These are phyloP conservation scores for Flexamia atlantica DNA, from an alignment of 2,888 invertebrate genomes.

Conservation along the genomic window DNA sequence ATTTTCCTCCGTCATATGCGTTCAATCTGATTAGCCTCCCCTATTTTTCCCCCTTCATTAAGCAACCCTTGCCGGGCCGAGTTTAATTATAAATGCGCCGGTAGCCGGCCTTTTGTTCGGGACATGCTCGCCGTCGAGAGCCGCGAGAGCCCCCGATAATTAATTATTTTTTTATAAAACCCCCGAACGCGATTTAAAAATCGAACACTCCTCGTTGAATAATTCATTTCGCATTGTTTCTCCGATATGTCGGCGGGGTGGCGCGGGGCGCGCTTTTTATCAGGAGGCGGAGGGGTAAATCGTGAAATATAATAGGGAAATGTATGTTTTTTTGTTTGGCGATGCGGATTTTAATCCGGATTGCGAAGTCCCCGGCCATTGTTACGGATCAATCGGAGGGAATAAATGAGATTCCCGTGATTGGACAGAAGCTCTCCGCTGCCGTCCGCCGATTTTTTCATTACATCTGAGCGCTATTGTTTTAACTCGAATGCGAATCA, in stretches of 20 bases:
- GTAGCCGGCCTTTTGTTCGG: conserved; percentile 60
- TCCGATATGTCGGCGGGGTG: conserved; percentile 17
- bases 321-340: conserved; percentile 60
- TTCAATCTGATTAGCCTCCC: conserved; percentile 61
- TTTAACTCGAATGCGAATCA: conserved; percentile 60
- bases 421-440: conserved; percentile 57
- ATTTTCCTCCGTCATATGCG: conserved; percentile 60
- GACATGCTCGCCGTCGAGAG: conserved; percentile 53
- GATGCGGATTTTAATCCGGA: conserved; percentile 59
- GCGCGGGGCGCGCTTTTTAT: conserved; percentile 28
- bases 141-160: conserved; percentile 45
- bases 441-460: conserved; percentile 61
- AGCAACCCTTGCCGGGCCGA: conserved; percentile 61
- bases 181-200: conserved; percentile 61
- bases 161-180: conserved; percentile 62
- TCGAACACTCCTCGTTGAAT: conserved; percentile 61
- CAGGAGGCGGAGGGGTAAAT: conserved; percentile 56
- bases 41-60: conserved; percentile 59
- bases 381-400: conserved; percentile 61
- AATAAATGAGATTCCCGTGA: conserved; percentile 63
- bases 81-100: conserved; percentile 63
- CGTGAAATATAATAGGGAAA: conserved; percentile 59
- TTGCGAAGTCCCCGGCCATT: conserved; percentile 60
- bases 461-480: conserved; percentile 62
- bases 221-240: conserved; percentile 61